phyloP scores from a whole-genome alignment of 2,888 invertebrate species.

The Drosophila greeni region DNA sequence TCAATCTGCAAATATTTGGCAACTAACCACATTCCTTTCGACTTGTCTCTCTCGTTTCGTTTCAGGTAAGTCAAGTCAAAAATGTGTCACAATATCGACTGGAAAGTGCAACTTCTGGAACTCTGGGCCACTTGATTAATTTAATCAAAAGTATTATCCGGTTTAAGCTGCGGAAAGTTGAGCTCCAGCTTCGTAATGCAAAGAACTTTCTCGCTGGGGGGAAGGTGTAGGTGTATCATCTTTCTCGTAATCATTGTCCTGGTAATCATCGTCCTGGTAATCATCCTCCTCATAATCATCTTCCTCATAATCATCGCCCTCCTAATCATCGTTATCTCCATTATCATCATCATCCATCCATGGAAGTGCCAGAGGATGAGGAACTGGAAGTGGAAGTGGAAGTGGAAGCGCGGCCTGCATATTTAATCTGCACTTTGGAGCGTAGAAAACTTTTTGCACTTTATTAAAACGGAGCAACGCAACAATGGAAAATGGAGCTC shows the following conservation, averaged over 20 bases:
- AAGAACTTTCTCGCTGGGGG: constrained; percentile 38
- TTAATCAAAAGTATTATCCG: constrained; percentile 60
- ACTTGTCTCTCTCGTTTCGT: background rate
- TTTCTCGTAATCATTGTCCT: constrained; percentile 5
- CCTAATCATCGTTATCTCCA: constrained; percentile 33
- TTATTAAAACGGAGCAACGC: constrained; percentile 41
- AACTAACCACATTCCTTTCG: background rate
- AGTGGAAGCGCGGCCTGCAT: constrained; percentile 51
- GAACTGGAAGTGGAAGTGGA: background rate
- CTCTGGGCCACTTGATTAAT: constrained; percentile 52
- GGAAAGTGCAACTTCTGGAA: constrained; percentile 10
- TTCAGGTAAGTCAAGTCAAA: constrained; percentile 8
- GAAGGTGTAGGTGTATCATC: background rate
- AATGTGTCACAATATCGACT: background rate
- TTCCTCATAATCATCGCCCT: constrained; percentile 15
- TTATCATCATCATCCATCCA: constrained; percentile 18
- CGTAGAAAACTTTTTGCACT: constrained; percentile 56
- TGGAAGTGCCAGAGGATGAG: background rate
- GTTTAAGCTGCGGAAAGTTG: constrained; percentile 46
- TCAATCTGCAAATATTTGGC: background rate
- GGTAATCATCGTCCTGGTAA: constrained; percentile 5
- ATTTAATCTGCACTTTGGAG: constrained; percentile 69
- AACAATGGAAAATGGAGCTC: constrained; percentile 23
- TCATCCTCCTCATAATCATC: constrained; percentile 2
- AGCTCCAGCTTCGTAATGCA: constrained; percentile 54